phyloP scores from a whole-genome alignment of 2,888 invertebrate species.

The Volucella zonaria region DNA sequence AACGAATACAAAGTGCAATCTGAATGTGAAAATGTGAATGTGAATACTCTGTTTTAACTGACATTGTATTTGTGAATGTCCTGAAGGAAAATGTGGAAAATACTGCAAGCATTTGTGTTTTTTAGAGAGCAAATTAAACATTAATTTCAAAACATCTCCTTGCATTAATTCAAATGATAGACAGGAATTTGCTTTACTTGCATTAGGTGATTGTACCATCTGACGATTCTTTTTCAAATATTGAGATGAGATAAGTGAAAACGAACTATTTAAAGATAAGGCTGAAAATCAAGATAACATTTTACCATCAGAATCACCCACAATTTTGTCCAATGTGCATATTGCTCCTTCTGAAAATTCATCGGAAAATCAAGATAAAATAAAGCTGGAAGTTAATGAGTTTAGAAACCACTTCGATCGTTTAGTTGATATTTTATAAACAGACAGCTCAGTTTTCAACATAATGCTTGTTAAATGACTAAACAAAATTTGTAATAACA shows the following conservation, averaged over 20 bases:
- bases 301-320: too few relatives aligned
- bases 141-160: too few relatives aligned
- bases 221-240: too few relatives aligned
- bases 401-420: not conserved
- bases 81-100: not conserved
- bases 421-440: too few relatives aligned
- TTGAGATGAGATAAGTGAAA: too few relatives aligned
- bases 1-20: constrained; percentile 1
- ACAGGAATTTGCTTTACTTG: too few relatives aligned
- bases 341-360: constrained; percentile 6
- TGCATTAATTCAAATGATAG: too few relatives aligned
- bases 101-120: constrained; percentile 1
- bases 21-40: too few relatives aligned
- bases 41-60: too few relatives aligned
- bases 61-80: too few relatives aligned
- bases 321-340: not conserved
- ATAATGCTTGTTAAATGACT: constrained; percentile 1
- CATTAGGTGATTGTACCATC: too few relatives aligned
- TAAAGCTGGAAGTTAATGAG: constrained; percentile 4
- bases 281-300: not conserved
- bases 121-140: not conserved
- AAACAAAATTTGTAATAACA: constrained; percentile 1
- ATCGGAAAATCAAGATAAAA: constrained; percentile 1
- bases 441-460: not conserved
- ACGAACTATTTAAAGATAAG: too few relatives aligned